Base-by-base conservation (phyloP, 2,797 vertebrate species). In the Acipenser transmontanus region DNA sequence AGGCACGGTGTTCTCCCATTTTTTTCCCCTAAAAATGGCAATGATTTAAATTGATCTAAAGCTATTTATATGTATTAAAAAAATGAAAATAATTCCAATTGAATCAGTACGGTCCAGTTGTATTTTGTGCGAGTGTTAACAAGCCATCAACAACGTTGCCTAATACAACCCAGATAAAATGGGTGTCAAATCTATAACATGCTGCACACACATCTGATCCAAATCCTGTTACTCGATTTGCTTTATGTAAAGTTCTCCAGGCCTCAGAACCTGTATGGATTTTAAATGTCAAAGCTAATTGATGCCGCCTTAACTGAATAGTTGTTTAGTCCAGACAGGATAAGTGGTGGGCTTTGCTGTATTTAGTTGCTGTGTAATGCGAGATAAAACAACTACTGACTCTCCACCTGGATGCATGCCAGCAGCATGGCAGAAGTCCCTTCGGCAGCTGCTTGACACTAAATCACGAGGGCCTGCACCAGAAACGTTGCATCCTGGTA, bases 381-480 rank as follows among this genome's bases (percentile, higher is more conserved):
- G 82, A 81, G 80, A 82, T 72, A 79, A 84, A 86, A 75, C 76
- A 80, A 77, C 73, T 74, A 71, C 74, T 71, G 73, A 76, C 75
- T 64, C 66, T 72, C 72, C 73, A 74, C 68, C 74, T 72, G 72
- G 72, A 64, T 59, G 65, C 69, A 34, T 9, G 72, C 75, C 75
- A 78, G 69, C 69, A 76, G 73, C 66, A 62, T 71, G 68, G 70
- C 75, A 78, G 74, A 77, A 82, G 80, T 83, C 76, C 73, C 71
- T 74, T 72, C 63, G 1, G 73, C 82, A 82, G 77, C 80, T 83
- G 80, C 71, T 82, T 65, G 62, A 70, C 80, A 70, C 71, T 87
- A 87, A 88, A 89, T 90, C 83, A 85, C 9, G 69, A 61, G 1
- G 76, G 74, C 70, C 69, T 71, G 56, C 66, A 72, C 74, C 67